Percentiles rank a stretch among this genome's conserved stretches.
These are phyloP conservation scores for Pomatorhinus ruficollis DNA, from an alignment of 2,113 vertebrate species.

Conservation along the genomic window DNA sequence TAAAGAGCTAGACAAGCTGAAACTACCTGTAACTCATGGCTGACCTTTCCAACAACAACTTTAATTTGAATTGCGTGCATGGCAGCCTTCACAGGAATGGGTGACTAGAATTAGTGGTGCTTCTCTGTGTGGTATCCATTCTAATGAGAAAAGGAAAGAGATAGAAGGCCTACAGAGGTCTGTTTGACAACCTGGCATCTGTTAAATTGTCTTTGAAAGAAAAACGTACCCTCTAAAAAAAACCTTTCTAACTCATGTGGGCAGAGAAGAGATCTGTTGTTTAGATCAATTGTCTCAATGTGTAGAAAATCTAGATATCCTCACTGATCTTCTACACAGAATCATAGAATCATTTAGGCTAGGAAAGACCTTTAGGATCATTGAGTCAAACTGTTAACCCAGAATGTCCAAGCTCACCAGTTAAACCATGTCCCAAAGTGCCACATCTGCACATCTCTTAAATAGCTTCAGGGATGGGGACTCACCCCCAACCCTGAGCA, in stretches of 20 bases:
- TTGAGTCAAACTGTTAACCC: background rate
- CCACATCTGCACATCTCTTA: background rate
- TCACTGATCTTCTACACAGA: background rate
- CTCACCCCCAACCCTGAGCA: background rate
- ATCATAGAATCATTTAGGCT: background rate
- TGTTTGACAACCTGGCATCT: background rate
- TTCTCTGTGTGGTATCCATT: background rate
- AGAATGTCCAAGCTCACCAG: background rate
- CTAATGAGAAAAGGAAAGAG: background rate
- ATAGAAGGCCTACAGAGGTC: background rate
- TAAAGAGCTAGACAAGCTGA: background rate
- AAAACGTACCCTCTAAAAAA: background rate
- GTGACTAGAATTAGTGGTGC: background rate
- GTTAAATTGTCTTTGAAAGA: background rate
- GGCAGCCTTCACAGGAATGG: background rate
- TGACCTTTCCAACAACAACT: background rate
- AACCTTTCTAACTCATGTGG: rapidly evolving
- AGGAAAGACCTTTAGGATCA: background rate
- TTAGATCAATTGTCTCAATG: background rate
- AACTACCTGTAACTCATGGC: background rate
- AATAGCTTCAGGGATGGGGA: background rate
- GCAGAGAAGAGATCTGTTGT: background rate
- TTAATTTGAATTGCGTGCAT: background rate
- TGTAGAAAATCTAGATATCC: background rate
- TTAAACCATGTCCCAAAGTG: background rate